phyloP scores from a whole-genome alignment of 1,140 invertebrate genomes.

The Drosophila bocki region DNA sequence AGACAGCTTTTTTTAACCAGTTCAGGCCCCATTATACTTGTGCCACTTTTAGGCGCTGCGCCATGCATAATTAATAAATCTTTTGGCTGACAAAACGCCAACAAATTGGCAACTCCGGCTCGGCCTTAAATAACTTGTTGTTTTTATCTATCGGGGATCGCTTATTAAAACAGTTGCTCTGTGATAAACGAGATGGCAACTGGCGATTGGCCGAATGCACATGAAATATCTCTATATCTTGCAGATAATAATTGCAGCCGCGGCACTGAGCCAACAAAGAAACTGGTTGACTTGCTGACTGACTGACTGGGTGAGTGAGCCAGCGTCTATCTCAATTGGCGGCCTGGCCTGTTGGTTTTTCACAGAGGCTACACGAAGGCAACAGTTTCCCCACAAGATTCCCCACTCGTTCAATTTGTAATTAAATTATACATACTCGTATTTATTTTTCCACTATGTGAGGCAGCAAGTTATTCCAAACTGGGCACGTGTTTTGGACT shows the following conservation, averaged over 20 bases:
- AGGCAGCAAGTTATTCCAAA: constrained; percentile 32
- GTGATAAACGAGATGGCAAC: constrained; percentile 76
- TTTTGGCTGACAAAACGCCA: constrained; percentile 70
- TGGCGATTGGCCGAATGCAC: constrained; percentile 64
- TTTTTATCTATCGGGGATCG: constrained; percentile 74
- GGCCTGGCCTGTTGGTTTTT: constrained; percentile 59
- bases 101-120: constrained; percentile 66
- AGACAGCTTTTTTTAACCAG: background rate
- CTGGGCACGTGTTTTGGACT: constrained; percentile 59
- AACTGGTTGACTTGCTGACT: constrained; percentile 51
- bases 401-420: constrained; percentile 66
- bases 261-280: constrained; percentile 42
- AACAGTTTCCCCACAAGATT: constrained; percentile 49
- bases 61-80: constrained; percentile 75
- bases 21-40: constrained; percentile 14
- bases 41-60: constrained; percentile 47
- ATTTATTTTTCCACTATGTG: constrained; percentile 54
- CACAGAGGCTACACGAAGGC: constrained; percentile 33
- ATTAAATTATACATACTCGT: constrained; percentile 64
- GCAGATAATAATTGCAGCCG: constrained; percentile 64
- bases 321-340: constrained; percentile 44
- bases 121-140: constrained; percentile 77
- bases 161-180: constrained; percentile 75
- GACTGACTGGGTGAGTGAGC: constrained; percentile 9
- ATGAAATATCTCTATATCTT: constrained; percentile 55